Evolutionary conservation across 1,140 invertebrate genomes (phyloP), one percentile per base, ranked within the genome.

Genomic region (Anagrus nilaparvatae): DNA sequence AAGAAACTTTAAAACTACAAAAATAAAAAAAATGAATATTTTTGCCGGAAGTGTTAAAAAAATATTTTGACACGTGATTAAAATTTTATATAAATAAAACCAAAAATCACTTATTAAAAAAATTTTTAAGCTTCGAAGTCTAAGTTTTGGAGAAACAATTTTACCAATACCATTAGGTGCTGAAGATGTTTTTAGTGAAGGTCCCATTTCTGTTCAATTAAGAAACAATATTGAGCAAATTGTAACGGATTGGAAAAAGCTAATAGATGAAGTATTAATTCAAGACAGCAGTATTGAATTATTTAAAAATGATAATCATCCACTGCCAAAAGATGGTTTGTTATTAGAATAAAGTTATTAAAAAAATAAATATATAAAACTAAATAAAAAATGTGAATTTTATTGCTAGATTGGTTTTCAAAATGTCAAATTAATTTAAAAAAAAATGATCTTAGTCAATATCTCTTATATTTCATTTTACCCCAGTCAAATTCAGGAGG

Each of bases 201-300:
- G 75, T 54, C 53, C 40, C n/a, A 43, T 27, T 24, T 9, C 47
- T 4, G 24, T 48, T 28, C 63, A 73, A 44, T 57, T 90, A 31
- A 81, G 85, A 52, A 79, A 76, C 45, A 76, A 82, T 29, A 80
- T 87, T 37, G 87, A 92, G 64, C 76, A 76, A 19, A 75, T 82
- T n/a, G 71, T 89, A 3, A 85, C 85, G 47, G 85, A 87, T 58
- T 92, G 87, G 87, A 73, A 77, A 2, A 72, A 74, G 43, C 79
- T 85, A 58, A 79, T 87, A 16, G 76, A 77, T 40, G 81, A 88
- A 57, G 72, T 88, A 10, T 61, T 89, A n/a, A 74, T 78, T 49
- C 77, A 85, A 58, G 78, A 82, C 53, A 82, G 82, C 1, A 72
- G 75, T 14, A n/a, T n/a, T n/a, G 61, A 77, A 33, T 70, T 74